A percentile compares a stretch with the other conserved stretches of the same genome.
Evolutionary conservation across 37 sponge, comb jelly and placozoan species (phyloP).

Genomic region (Hexactinellida sp.): DNA sequence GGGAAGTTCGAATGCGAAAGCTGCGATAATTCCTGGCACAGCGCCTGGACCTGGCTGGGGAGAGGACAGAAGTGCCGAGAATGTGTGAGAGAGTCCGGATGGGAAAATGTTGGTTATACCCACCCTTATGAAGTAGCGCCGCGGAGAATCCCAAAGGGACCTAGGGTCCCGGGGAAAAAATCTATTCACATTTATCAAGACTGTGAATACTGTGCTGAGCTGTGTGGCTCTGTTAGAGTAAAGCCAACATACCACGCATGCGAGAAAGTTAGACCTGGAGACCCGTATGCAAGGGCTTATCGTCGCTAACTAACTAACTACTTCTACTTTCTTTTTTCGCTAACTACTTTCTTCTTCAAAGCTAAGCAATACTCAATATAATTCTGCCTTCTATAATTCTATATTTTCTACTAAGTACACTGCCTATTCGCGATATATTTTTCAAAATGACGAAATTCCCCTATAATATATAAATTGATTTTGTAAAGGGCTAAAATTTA

Average conservation of each 20-base stretch:
- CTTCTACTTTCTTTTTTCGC: too few relatives aligned
- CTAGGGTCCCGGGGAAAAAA: not conserved
- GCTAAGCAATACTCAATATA: too few relatives aligned
- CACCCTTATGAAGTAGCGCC: not conserved
- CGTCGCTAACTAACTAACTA: not conserved
- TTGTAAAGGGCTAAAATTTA: too few relatives aligned
- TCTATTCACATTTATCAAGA: not conserved
- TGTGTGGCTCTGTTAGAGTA: not conserved
- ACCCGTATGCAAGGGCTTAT: not conserved
- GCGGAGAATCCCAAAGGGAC: not conserved
- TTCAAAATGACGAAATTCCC: too few relatives aligned
- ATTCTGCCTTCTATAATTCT: too few relatives aligned
- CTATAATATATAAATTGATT: too few relatives aligned
- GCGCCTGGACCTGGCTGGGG: not conserved
- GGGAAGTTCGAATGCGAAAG: not conserved
- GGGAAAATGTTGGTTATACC: not conserved
- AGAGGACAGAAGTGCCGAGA: not conserved
- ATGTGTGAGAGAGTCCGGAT: not conserved
- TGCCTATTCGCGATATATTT: too few relatives aligned
- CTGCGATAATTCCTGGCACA: not conserved
- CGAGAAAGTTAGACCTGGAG: not conserved
- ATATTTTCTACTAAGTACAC: too few relatives aligned
- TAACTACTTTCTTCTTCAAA: too few relatives aligned
- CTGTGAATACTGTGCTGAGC: constrained; percentile 10
- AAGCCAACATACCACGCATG: not conserved